Base-by-base conservation (phyloP, 2,888 invertebrate species). In the Lithophane ornitopus region DNA sequence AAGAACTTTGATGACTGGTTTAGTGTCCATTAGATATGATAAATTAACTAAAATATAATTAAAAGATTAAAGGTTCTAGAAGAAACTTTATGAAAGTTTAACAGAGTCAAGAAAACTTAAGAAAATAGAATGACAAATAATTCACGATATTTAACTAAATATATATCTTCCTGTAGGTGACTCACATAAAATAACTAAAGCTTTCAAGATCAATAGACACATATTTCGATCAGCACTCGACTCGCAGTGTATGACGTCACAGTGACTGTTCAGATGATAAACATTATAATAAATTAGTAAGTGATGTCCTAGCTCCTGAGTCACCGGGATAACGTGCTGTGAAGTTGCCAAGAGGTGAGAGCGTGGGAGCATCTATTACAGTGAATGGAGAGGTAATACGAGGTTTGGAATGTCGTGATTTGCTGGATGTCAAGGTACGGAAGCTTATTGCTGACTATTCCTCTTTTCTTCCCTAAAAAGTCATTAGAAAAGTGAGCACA, bases 301-400 rank as follows among this genome's bases (percentile, higher is more conserved):
- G 77, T 76, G 69, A 87, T 86, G 86, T 84, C 81, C 76, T 83
- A 78, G 74, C 73, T 39, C 44, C 68, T 92, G 92, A 91, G 69
- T 92, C 92, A 92, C 66, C 7, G 72, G 14, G 58, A 70, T 74
- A 84, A 70, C 78, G 83, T 79, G 78, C 73, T 72, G 61, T 63
- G 56, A 34, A 41, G 80, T 59, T 89, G 92, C 92, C 91, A 91
- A 92, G 75, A 91, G 89, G 87, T 90, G 81, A 80, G 80, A 41
- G 80, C 81, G 91, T 90, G 89, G 90, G 91, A 79, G 90, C 74
- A 72, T 79, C 71, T 87, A 86, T 79, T 78, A 87, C 49, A 68
- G 82, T 84, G 84, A 85, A 82, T 81, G 67, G 68, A 77, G 65
- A 80, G 76, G 78, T 84, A 82, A 7, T 61, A 80, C 67, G 72